These are phyloP conservation scores for Eleginops maclovinus DNA, from an alignment of 2,113 vertebrate species.

Conservation along the genomic window DNA sequence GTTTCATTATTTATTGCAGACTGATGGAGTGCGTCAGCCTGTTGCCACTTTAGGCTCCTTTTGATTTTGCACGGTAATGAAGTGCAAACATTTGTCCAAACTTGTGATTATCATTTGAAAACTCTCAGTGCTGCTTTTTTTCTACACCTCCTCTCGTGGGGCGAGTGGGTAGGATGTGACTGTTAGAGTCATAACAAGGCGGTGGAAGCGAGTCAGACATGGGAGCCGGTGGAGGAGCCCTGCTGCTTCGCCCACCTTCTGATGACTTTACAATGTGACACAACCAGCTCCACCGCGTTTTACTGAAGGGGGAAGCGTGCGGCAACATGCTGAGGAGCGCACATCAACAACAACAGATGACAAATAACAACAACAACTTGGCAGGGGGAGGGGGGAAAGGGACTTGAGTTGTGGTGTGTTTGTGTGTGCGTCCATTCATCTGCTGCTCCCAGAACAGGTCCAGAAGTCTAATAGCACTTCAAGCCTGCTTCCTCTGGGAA, in stretches of 20 bases:
- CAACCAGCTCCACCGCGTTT: constrained; percentile 52
- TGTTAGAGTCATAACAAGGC: constrained; percentile 80
- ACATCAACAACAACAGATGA: constrained; percentile 2
- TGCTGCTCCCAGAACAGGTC: constrained; percentile 25
- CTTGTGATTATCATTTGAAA: background rate
- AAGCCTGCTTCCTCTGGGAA: constrained; percentile 78
- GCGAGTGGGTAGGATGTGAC: constrained; percentile 72
- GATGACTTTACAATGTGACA: constrained; percentile 82
- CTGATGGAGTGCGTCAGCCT: constrained; percentile 23
- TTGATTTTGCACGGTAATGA: constrained; percentile 38
- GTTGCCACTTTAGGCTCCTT: constrained; percentile 13
- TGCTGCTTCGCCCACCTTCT: constrained; percentile 73
- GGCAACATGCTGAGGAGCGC: constrained; percentile 25
- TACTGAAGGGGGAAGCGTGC: constrained; percentile 3
- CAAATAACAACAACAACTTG: constrained; percentile 17
- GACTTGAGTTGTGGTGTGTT: background rate
- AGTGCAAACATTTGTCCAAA: constrained; percentile 16
- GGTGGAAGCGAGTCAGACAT: constrained; percentile 72
- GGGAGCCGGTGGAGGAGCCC: constrained; percentile 63
- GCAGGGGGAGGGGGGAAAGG: background rate
- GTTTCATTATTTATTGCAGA: constrained; percentile 47
- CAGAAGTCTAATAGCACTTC: constrained; percentile 47
- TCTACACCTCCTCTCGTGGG: constrained; percentile 37
- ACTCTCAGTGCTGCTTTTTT: constrained; percentile 10
- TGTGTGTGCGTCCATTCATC: constrained; percentile 13